Conservation (phyloP, 2,888 invertebrate genomes). For the Colostygia pectinataria region DNA sequence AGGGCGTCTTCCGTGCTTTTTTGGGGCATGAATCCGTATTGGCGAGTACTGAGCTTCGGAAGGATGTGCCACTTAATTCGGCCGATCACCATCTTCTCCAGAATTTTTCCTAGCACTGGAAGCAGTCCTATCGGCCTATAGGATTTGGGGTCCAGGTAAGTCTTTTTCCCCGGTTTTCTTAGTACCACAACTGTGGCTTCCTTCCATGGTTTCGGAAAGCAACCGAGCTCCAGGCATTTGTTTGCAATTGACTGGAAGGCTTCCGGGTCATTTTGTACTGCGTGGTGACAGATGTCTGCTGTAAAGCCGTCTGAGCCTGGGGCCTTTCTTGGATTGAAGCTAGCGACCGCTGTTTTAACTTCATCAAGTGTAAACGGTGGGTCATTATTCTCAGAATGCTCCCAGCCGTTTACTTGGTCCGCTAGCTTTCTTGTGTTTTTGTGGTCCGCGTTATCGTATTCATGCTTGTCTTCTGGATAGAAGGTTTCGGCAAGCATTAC, state of each 20-base stretch:
- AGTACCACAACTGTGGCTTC: constrained; percentile 9
- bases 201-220: constrained; percentile 1
- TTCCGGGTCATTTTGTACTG: too few species aligned
- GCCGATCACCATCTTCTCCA: too few species aligned
- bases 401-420: too few species aligned
- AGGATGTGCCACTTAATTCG: too few species aligned
- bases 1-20: too few species aligned
- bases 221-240: too few species aligned
- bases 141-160: constrained; percentile 12
- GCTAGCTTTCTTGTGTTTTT: too few species aligned
- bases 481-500: too few species aligned
- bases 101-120: constrained; percentile 12
- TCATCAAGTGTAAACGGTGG: constrained; percentile 29
- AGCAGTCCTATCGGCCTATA: constrained; percentile 36
- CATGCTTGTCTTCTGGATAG: too few species aligned
- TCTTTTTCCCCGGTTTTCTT: background rate
- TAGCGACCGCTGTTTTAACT: background rate
- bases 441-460: too few species aligned
- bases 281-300: constrained; percentile 1
- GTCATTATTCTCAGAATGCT: constrained; percentile 4
- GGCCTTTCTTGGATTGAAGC: constrained; percentile 32
- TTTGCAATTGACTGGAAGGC: background rate
- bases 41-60: too few species aligned
- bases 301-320: constrained; percentile 19
- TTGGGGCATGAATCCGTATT: too few species aligned